Conservation (phyloP, 1,140 invertebrate species). For the Choristoneura fumiferana region DNA sequence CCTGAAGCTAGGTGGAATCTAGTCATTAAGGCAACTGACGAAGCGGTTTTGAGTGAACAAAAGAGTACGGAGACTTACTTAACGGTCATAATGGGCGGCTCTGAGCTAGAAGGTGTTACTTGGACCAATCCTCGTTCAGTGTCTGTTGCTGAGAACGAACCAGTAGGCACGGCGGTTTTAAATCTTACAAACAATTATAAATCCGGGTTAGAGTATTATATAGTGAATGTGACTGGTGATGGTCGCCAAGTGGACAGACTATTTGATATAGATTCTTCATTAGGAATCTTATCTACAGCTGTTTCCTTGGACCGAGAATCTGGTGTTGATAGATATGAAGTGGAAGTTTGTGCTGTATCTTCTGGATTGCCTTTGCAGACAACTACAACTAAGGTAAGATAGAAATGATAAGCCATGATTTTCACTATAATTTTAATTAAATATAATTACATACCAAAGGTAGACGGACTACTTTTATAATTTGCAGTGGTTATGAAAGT, state of each 20-base stretch:
- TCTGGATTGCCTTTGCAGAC: conserved; percentile 83
- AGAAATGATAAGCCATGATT: background rate
- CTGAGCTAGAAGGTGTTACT: conserved; percentile 80
- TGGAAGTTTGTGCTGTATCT: conserved; percentile 91
- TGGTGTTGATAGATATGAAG: conserved; percentile 87
- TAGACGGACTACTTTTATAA: no score
- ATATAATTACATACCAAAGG: no score
- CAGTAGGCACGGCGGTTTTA: conserved; percentile 89
- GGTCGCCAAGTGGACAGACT: conserved; percentile 88
- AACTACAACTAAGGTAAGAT: conserved; percentile 88
- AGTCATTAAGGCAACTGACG: conserved; percentile 93
- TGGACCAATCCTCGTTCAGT: conserved; percentile 83
- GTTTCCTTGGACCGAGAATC: conserved; percentile 91
- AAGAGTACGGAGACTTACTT: conserved; percentile 91
- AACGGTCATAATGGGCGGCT: conserved; percentile 84
- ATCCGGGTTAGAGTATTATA: conserved; percentile 92
- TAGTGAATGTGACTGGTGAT: conserved; percentile 92
- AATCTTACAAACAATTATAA: conserved; percentile 85
- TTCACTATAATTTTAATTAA: no score
- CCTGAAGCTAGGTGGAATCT: conserved; percentile 88
- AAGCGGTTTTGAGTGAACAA: conserved; percentile 91
- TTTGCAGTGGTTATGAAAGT: no score
- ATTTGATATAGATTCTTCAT: conserved; percentile 93
- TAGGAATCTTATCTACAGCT: conserved; percentile 93
- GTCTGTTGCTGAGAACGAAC: conserved; percentile 93